Base-by-base conservation (phyloP, 2,888 invertebrate species). In the Agrotis puta region DNA sequence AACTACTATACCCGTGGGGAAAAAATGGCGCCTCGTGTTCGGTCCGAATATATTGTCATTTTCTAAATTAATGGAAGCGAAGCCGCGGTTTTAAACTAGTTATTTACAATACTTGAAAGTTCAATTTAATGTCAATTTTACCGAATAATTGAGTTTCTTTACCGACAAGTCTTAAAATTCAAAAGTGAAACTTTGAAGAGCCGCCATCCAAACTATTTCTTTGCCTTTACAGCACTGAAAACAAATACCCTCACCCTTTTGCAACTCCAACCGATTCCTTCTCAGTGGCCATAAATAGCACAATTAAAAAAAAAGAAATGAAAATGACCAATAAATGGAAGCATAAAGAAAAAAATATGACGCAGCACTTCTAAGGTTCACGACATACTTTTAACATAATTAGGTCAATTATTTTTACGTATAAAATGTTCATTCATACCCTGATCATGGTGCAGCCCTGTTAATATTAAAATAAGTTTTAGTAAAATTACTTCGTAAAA, bases 351-450 rank as follows among this genome's bases (percentile, higher is more conserved):
- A 64, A 39, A 64, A 62, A n/a, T 24, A 16, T 33, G 61, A 59
- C n/a, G 51, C 22, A 24, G 4, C 39, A 9, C 45, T 20, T 47
- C 39, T 3, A 56, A 18, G 47, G 43, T 65, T 50, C 33, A 57
- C 56, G 56, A 75, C 75, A 50, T 45, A 57, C 48, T 75, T 74
- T 56, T 24, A 5, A 33, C 33, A 7, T 50, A 72, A 65, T 75
- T 75, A 65, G 66, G 56, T 66, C 43, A 72, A 72, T 50, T 75
- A 50, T 45, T 56, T 51, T 56, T 33, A 75, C n/a, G 54, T 65
- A 27, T 16, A 16, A 65, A 74, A 65, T 48, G 48, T 56, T 22
- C 27, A 9, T 48, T 33, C 27, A 75, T 20, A 27, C 45, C 47
- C 24, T 63, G 47, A 63, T 14, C 63, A 47, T 47, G 33, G n/a